Evolutionary conservation across 2,113 vertebrate genomes (phyloP), one percentile per base, ranked within the genome.

Genomic region (Telmatochromis sp.): DNA sequence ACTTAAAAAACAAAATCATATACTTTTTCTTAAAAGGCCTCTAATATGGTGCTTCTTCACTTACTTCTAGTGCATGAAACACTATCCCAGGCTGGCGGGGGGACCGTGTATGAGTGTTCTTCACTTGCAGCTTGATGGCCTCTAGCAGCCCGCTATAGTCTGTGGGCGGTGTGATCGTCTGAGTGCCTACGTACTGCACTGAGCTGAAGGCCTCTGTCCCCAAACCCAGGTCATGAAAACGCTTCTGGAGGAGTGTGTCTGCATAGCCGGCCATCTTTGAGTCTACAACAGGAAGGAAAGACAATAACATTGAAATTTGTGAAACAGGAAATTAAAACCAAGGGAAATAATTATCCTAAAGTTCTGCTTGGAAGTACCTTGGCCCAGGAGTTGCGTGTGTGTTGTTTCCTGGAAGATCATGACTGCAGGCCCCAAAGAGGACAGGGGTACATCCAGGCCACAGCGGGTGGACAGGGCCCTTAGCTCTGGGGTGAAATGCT

Each of bases 361-460:
- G 15, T 35, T 8, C 9, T 42, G 21, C 5, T 12, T n/a, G 42
- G n/a, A 53, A 28, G n/a, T 89, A 97, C 97, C 96, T 1, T 97
- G 91, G 19, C 96, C 96, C 47, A 97, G 93, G 50, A 97, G 75
- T 81, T 96, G 95, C 4, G 97, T 97, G 89, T 96, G 96, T 1
- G 95, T 96, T 1, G 97, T 97, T 94, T 97, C 97, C 85, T 97
- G 97, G 73, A 97, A 97, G 63, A 97, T 87, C 12, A 97, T 94
- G 42, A 97, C 92, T 0, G 97, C 96, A 0, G 97, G 97, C 4
- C 97, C 97, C 6, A 97, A 95, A 85, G 94, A 96, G 23, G 97
- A 97, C n/a, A 97, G 93, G 4, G 97, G 96, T 23, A 97, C 96
- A 6, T 97, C 96, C 58, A 97, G 93, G 9, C 96, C 96, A 19